phyloP scores from a whole-genome alignment of 1,140 invertebrate genomes.

The Zaprionus tsacasi region DNA sequence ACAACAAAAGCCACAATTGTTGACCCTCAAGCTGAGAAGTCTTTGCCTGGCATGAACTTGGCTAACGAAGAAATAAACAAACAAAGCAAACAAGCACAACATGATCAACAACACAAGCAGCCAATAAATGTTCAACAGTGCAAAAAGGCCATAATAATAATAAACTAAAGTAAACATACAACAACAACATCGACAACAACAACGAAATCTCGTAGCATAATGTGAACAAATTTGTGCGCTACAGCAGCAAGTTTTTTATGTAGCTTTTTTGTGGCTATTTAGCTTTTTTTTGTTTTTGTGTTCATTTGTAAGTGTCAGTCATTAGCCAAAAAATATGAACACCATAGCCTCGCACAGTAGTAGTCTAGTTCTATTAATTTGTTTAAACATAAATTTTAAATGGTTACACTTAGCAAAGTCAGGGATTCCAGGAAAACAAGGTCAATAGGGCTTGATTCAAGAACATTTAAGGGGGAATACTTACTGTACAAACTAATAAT shows the following conservation, averaged over 20 bases:
- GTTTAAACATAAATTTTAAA: conserved; percentile 28
- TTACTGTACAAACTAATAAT: no score
- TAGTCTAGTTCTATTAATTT: conserved; percentile 25
- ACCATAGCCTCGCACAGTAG: conserved; percentile 29
- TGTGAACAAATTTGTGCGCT: conserved; percentile 75
- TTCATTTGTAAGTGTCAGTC: conserved; percentile 56
- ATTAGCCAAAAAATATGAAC: conserved; percentile 78
- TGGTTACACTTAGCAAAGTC: conserved; percentile 9
- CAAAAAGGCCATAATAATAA: conserved; percentile 81
- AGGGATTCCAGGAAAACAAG: conserved; percentile 12
- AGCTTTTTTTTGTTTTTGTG: conserved; percentile 37
- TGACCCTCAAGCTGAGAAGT: conserved; percentile 60
- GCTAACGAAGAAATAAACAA: conserved; percentile 67
- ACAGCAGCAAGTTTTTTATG: conserved; percentile 43
- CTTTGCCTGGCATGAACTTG: conserved; percentile 64
- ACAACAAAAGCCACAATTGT: conserved; percentile 13
- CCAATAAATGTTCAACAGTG: conserved; percentile 72
- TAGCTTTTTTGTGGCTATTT: conserved; percentile 56
- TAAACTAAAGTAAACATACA: conserved; percentile 69
- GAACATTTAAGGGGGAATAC: not conserved
- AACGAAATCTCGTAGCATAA: conserved; percentile 47
- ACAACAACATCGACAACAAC: not conserved
- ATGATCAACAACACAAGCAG: conserved; percentile 22
- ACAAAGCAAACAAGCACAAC: conserved; percentile 9
- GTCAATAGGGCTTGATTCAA: not conserved